Conservation (phyloP, 2,797 vertebrate genomes). For the Danio tinwini region DNA sequence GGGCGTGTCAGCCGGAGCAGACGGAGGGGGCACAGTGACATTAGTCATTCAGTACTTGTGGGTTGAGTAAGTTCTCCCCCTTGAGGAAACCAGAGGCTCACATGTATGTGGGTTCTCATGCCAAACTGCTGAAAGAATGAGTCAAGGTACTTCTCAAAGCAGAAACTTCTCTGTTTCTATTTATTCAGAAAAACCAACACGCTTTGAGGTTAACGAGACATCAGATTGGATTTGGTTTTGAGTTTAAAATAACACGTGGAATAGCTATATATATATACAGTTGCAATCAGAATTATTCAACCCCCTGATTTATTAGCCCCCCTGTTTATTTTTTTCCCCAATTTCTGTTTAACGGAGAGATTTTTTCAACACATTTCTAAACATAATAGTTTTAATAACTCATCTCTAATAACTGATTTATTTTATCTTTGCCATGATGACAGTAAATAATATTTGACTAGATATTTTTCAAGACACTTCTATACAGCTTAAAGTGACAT, state of each 20-base stretch:
- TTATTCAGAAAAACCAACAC: slow-evolving; percentile 12
- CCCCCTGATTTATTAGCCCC: no score
- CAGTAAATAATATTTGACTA: no score
- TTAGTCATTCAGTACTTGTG: slow-evolving; percentile 62
- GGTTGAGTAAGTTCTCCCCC: slow-evolving; percentile 62
- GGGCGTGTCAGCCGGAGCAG: slow-evolving; percentile 61
- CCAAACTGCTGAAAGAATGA: slow-evolving; percentile 50
- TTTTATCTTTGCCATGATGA: no score
- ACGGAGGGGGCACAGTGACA: slow-evolving; percentile 56
- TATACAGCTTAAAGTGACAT: no score
- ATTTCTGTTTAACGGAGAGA: no score
- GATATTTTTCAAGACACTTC: no score
- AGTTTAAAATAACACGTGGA: not conserved
- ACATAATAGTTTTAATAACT: no score
- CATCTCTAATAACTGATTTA: no score
- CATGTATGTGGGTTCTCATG: slow-evolving; percentile 50
- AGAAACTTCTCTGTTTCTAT: slow-evolving; percentile 37
- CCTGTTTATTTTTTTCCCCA: no score
- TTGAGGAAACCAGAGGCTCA: slow-evolving; percentile 58
- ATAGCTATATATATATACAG: no score
- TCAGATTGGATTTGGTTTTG: not conserved
- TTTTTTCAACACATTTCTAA: no score
- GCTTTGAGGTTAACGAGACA: slow-evolving; percentile 22
- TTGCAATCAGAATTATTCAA: no score
- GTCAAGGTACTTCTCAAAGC: slow-evolving; percentile 53